Percentiles rank a stretch among this genome's conserved stretches.
Evolutionary conservation across 2,888 invertebrate species (phyloP).

Genomic region (Mycalesis mineus): DNA sequence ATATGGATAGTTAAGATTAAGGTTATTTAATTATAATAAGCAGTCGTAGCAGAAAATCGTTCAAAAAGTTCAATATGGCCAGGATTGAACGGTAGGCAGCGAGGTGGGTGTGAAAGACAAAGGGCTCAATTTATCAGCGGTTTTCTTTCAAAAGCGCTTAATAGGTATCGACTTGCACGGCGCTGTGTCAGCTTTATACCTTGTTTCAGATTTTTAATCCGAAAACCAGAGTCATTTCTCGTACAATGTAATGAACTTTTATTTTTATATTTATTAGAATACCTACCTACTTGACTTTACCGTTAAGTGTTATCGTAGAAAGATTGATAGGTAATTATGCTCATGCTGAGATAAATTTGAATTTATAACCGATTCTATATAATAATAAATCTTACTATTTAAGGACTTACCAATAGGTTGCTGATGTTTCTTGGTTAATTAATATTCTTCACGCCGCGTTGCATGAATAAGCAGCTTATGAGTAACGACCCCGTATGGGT

Average conservation of each 20-base stretch:
- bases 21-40: neutral
- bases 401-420: no score
- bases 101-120: conserved; percentile 22
- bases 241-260: neutral
- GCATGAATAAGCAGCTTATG: no score
- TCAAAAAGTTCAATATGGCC: conserved; percentile 15
- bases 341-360: no score
- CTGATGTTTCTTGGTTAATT: no score
- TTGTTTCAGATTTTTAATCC: conserved; percentile 3
- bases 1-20: no score
- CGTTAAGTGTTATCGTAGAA: no score
- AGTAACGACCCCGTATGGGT: no score
- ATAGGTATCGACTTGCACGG: conserved; percentile 22
- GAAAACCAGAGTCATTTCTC: neutral
- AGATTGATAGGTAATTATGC: no score
- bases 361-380: no score
- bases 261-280: neutral
- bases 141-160: conserved; percentile 30
- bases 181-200: conserved; percentile 15
- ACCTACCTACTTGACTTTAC: neutral
- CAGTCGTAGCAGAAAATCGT: neutral
- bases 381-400: no score
- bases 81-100: conserved; percentile 18
- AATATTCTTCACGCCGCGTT: no score
- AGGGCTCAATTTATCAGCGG: conserved; percentile 32